Conservation (phyloP, 2,888 invertebrate species). For the Rotaria sp. region DNA sequence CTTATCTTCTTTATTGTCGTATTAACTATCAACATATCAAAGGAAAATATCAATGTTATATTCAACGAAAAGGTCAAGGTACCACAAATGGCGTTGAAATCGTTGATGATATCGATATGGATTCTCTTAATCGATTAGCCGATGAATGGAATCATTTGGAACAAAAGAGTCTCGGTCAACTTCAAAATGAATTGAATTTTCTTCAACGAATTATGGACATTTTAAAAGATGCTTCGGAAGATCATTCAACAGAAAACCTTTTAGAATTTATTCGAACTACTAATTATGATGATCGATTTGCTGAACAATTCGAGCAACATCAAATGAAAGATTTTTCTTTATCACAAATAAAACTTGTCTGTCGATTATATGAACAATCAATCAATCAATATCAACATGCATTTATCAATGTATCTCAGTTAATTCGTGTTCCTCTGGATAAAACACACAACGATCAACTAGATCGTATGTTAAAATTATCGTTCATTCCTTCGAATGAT, state of each 20-base stretch:
- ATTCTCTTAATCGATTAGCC: background rate
- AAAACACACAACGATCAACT: background rate
- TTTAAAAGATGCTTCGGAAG: background rate
- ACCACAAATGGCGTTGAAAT: background rate
- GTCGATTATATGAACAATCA: background rate
- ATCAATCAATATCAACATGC: background rate
- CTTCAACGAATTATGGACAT: background rate
- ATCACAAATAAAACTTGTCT: background rate
- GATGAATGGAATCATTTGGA: background rate
- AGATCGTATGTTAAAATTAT: background rate
- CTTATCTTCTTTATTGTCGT: background rate
- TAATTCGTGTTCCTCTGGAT: background rate
- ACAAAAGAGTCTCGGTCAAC: background rate
- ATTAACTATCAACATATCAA: constrained; percentile 25
- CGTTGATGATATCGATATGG: background rate
- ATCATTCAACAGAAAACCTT: background rate
- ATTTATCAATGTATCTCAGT: background rate
- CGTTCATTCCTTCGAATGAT: background rate
- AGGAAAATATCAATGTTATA: constrained; percentile 20
- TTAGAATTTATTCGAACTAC: background rate
- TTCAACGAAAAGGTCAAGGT: background rate
- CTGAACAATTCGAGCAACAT: background rate
- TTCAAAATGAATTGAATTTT: background rate
- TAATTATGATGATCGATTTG: background rate
- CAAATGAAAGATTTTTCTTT: background rate